These are phyloP conservation scores for Elegia similella DNA, from an alignment of 2,888 invertebrate genomes.

Conservation along the genomic window DNA sequence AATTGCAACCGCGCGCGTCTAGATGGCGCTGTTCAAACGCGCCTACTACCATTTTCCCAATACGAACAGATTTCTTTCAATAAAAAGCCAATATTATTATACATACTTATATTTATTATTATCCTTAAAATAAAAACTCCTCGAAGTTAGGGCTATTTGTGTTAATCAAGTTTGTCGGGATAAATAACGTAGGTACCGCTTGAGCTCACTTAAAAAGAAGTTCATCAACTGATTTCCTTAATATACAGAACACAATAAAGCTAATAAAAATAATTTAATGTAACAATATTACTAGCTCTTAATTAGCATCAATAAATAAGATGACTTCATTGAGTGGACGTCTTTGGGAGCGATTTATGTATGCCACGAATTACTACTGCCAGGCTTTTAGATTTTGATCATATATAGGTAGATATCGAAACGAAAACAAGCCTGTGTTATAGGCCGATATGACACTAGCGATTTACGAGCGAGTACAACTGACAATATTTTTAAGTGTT, in stretches of 20 bases:
- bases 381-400: constrained; percentile 1
- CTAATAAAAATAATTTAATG: constrained; percentile 73
- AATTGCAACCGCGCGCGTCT: no score
- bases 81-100: constrained; percentile 36
- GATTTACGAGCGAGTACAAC: not conserved
- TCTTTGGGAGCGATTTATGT: constrained; percentile 51
- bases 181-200: constrained; percentile 47
- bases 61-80: no score
- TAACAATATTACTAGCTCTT: constrained; percentile 69
- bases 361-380: constrained; percentile 23
- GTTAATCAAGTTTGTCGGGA: constrained; percentile 52
- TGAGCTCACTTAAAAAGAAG: constrained; percentile 67
- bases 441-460: not conserved
- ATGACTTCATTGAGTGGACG: constrained; percentile 68
- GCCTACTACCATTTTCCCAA: no score
- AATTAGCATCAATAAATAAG: constrained; percentile 75
- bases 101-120: constrained; percentile 70
- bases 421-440: not conserved
- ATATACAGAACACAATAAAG: constrained; percentile 75
- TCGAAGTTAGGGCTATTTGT: constrained; percentile 56
- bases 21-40: no score
- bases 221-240: constrained; percentile 64
- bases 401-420: not conserved
- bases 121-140: constrained; percentile 66
- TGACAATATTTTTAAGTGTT: no score